These are phyloP conservation scores for Sphaerophoria rueppellii DNA, from an alignment of 2,888 invertebrate genomes.

Conservation along the genomic window DNA sequence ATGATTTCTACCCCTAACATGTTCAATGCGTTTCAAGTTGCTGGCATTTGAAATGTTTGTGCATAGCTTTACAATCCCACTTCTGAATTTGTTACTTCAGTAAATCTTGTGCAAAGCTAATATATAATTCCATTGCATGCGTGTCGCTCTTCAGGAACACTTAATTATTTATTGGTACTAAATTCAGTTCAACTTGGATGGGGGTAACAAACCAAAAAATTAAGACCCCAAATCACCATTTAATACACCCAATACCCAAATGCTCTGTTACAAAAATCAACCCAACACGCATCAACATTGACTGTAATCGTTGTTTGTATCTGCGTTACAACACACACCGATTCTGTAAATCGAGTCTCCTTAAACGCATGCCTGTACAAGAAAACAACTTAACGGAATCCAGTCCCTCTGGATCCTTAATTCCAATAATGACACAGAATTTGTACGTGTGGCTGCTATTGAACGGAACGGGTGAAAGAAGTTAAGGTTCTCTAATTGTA, in stretches of 20 bases:
- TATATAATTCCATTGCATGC: no score
- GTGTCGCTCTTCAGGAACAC: no score
- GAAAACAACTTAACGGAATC: not conserved
- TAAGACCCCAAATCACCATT: not conserved
- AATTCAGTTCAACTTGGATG: no score
- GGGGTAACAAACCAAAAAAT: not conserved
- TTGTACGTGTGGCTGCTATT: not conserved
- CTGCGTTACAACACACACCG: not conserved
- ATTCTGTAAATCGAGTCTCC: not conserved
- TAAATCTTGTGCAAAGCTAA: no score
- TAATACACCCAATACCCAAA: not conserved
- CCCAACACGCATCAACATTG: not conserved
- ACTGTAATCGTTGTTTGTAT: not conserved
- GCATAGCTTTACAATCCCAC: not conserved
- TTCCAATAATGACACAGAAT: constrained; percentile 11
- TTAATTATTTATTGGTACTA: no score
- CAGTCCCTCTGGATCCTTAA: constrained; percentile 4
- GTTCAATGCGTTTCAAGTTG: no score
- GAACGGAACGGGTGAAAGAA: no score
- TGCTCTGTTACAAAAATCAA: not conserved
- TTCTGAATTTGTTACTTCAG: not conserved
- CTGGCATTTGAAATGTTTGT: not conserved
- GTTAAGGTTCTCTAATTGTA: not conserved
- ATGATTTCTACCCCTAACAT: no score
- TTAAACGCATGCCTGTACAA: not conserved